Evolutionary conservation across 2,113 vertebrate species (phyloP).

Genomic region (Aythya baeri): DNA sequence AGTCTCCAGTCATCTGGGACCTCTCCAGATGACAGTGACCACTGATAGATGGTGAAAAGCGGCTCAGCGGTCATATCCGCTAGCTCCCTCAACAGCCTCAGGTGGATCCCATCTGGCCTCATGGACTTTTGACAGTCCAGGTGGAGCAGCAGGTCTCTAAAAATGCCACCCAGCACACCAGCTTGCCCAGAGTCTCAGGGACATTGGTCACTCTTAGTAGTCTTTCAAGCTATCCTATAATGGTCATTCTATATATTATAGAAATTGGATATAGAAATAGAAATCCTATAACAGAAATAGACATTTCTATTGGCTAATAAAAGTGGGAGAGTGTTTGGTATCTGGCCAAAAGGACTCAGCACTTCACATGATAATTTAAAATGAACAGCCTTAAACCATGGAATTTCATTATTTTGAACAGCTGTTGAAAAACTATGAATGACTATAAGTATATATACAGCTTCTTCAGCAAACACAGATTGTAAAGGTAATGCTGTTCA

Average conservation of each 20-base stretch:
- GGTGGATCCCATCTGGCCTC: too few species aligned
- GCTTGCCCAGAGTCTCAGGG: too few species aligned
- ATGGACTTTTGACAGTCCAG: too few species aligned
- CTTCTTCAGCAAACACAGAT: not conserved
- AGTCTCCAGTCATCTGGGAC: too few species aligned
- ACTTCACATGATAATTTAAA: not conserved
- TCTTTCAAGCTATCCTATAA: not conserved
- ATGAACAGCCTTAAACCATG: not conserved
- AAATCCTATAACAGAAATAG: not conserved
- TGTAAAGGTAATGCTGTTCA: not conserved
- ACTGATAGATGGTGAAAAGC: too few species aligned
- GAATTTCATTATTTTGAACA: not conserved
- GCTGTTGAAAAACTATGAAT: not conserved
- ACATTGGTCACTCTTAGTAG: not conserved
- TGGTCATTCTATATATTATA: too few species aligned
- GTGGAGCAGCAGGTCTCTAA: too few species aligned
- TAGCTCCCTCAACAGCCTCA: too few species aligned
- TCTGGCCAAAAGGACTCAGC: not conserved
- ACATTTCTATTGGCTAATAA: not conserved
- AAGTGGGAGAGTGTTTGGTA: not conserved
- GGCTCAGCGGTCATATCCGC: too few species aligned
- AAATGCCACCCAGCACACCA: too few species aligned
- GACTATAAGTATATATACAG: not conserved
- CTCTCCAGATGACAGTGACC: too few species aligned
- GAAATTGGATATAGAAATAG: too few species aligned